Conservation (phyloP, 2,888 invertebrate species). For the Pilophorus perplexus region DNA sequence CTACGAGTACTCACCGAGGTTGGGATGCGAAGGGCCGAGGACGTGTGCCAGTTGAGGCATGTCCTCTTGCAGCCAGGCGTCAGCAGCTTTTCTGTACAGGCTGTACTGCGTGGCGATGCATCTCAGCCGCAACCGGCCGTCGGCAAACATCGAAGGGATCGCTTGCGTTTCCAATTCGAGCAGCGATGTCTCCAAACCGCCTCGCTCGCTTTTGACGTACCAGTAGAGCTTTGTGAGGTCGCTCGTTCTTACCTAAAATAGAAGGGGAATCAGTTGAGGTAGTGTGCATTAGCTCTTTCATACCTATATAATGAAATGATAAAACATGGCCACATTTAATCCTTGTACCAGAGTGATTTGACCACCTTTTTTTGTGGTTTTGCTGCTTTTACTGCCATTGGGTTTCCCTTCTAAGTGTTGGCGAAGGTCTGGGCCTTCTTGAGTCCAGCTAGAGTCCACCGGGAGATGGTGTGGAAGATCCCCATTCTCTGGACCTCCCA, state of each 20-base stretch:
- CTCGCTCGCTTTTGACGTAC: conserved; percentile 43
- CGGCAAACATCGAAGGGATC: conserved; percentile 46
- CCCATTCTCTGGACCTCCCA: too few species aligned
- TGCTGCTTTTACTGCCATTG: too few species aligned
- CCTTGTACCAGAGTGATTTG: too few species aligned
- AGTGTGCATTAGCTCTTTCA: too few species aligned
- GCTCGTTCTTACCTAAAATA: conserved; percentile 35
- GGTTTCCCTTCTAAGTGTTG: too few species aligned
- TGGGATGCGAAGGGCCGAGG: conserved; percentile 49
- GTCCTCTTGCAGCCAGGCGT: conserved; percentile 49
- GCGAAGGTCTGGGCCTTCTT: too few species aligned
- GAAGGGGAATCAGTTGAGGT: not conserved
- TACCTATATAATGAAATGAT: too few species aligned
- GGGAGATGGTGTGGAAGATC: too few species aligned
- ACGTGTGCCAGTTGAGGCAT: conserved; percentile 51
- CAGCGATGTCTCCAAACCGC: conserved; percentile 46
- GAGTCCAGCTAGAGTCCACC: too few species aligned
- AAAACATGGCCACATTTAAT: not conserved
- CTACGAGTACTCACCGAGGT: conserved; percentile 28
- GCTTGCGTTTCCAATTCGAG: conserved; percentile 48
- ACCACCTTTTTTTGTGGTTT: too few species aligned
- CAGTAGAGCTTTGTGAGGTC: conserved; percentile 41
- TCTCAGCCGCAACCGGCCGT: conserved; percentile 49
- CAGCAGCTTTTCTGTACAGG: conserved; percentile 49
- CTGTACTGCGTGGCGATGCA: conserved; percentile 50